These are phyloP conservation scores for Catalaphyllia jardinei DNA, from an alignment of 64 coral and sea anemone species.

Conservation along the genomic window DNA sequence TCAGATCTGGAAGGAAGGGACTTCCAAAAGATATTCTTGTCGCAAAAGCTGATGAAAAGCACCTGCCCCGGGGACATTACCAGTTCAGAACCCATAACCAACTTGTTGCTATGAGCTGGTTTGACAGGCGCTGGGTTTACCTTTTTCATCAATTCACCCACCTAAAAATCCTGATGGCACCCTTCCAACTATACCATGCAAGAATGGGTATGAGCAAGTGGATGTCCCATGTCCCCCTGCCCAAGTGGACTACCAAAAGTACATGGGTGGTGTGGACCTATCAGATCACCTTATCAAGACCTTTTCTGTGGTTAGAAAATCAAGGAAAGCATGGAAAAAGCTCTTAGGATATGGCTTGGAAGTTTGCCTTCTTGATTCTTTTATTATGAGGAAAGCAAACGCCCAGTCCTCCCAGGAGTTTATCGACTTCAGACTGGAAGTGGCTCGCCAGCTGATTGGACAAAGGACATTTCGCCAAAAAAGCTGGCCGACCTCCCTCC, in stretches of 20 bases:
- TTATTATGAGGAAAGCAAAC: conserved; percentile 59
- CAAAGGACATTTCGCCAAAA: conserved; percentile 43
- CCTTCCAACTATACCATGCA: conserved; percentile 4
- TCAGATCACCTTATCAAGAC: conserved; percentile 43
- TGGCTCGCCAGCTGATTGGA: conserved; percentile 36
- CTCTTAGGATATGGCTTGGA: conserved; percentile 62
- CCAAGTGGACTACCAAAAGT: conserved; percentile 53
- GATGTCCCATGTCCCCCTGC: conserved; percentile 56
- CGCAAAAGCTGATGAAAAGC: conserved; percentile 40
- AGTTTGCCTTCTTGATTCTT: conserved; percentile 44
- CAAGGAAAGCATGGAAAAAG: conserved; percentile 63
- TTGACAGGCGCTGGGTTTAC: conserved; percentile 4
- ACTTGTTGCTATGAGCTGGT: conserved; percentile 21
- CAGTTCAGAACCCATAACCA: conserved; percentile 11
- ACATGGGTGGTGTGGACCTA: conserved; percentile 65
- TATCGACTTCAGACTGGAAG: conserved; percentile 32
- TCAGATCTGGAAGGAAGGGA: conserved; percentile 45
- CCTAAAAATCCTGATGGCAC: neutral
- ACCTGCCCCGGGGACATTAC: conserved; percentile 49
- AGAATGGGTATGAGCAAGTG: conserved; percentile 13
- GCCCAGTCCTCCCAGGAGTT: conserved; percentile 38
- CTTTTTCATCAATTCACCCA: conserved; percentile 19
- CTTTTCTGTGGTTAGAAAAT: conserved; percentile 40
- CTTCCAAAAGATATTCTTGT: conserved; percentile 44
- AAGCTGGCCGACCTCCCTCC: conserved; percentile 44